Conservation (phyloP, 2,113 vertebrate genomes). For the Anarhynchus alexandrinus region DNA sequence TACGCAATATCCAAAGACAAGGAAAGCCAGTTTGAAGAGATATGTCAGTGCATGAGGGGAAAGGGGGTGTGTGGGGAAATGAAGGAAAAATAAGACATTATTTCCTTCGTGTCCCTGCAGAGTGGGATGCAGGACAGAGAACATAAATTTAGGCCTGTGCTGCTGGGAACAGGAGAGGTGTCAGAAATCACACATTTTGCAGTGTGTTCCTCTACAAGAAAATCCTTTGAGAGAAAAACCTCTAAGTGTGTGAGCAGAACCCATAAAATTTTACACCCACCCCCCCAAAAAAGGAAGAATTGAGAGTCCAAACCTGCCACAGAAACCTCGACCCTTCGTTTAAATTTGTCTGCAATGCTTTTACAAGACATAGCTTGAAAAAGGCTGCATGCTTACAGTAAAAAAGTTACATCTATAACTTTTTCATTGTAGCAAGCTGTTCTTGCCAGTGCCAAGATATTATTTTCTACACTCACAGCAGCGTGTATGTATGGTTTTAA, state of each 20-base stretch:
- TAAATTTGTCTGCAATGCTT: conserved; percentile 50
- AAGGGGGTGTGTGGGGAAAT: not conserved
- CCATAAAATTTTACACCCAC: conserved; percentile 64
- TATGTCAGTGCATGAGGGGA: not conserved
- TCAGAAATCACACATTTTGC: conserved; percentile 77
- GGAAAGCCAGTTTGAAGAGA: conserved; percentile 18
- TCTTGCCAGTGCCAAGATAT: conserved; percentile 1
- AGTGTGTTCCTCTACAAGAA: conserved; percentile 61
- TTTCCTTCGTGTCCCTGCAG: conserved; percentile 55
- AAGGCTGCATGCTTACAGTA: not conserved
- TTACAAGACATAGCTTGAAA: conserved; percentile 37
- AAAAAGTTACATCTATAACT: conserved; percentile 42
- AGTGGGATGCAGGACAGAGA: conserved; percentile 61
- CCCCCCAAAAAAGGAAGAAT: conserved; percentile 31
- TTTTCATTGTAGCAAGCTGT: conserved; percentile 43
- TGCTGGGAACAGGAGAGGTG: conserved; percentile 71
- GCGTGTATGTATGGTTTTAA: not conserved
- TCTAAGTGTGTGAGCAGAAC: conserved; percentile 65
- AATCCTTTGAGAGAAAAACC: conserved; percentile 67
- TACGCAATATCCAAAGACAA: not conserved
- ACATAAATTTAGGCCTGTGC: conserved; percentile 67
- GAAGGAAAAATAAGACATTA: conserved; percentile 52
- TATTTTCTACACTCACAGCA: conserved; percentile 17
- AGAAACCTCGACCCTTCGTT: conserved; percentile 33
- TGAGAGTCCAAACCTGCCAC: conserved; percentile 28